Conservation (phyloP, 2,113 vertebrate genomes). For the Puntigrus tetrazona region DNA sequence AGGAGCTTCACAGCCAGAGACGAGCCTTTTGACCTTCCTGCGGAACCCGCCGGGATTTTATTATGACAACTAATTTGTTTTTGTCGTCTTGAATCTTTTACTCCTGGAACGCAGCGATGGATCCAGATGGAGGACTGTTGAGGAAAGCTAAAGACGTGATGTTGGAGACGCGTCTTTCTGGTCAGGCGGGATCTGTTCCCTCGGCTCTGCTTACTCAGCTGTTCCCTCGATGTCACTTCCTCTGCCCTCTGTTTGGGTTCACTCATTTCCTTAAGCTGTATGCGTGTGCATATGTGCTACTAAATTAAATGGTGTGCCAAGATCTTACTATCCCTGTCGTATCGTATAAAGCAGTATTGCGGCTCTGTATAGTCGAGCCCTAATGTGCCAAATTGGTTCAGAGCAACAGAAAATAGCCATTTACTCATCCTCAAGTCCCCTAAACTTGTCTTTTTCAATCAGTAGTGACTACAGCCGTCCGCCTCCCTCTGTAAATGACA, state of each 20-base stretch:
- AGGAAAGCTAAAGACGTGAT: neutral
- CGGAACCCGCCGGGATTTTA: conserved; percentile 9
- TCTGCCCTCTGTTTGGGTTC: neutral
- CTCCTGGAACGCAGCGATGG: conserved; percentile 2
- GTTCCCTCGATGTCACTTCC: neutral
- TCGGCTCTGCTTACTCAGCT: neutral
- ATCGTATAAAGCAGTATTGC: neutral
- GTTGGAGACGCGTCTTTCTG: neutral
- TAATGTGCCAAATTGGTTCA: conserved; percentile 6
- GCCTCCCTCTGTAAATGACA: neutral
- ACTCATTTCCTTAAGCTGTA: neutral
- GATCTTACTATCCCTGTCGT: neutral
- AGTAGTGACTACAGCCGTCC: neutral
- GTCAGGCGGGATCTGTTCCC: neutral
- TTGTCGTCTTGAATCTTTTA: conserved; percentile 34
- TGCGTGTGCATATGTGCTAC: conserved; percentile 27
- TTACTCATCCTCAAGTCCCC: neutral
- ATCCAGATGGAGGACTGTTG: neutral
- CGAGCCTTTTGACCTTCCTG: conserved; percentile 34
- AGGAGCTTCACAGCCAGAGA: conserved; percentile 42
- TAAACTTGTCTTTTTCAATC: neutral
- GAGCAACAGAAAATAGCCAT: neutral
- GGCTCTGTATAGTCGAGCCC: neutral
- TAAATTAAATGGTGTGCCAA: conserved; percentile 54
- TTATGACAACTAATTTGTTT: conserved; percentile 20